Base-by-base conservation (phyloP, 2,888 invertebrate species). In the Salpingus planirostris region DNA sequence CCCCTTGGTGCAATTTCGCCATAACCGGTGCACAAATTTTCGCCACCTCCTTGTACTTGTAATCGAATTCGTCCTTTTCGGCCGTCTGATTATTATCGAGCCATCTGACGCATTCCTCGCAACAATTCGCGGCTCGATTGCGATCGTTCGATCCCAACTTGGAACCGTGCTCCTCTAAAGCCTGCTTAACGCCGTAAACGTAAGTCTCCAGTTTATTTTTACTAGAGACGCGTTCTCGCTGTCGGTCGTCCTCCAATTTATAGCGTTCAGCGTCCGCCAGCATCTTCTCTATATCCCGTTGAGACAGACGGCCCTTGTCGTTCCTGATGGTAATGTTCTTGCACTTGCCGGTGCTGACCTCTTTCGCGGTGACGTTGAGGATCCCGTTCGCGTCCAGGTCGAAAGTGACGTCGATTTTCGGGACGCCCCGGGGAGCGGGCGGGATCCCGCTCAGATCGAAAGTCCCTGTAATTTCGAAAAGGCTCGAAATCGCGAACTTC, bases 211-310 rank as follows among this genome's bases (percentile, higher is more conserved):
- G 66, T 42, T 73, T 70, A 63, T 88, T 88, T 38, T 80, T 74
- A 7, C 81, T 72, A 0, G 72, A 58, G n/a, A 87, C 74, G 23
- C 76, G 68, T 45, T 81, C 75, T 6, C 75, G 66, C 46, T 81
- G 80, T 50, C 73, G 72, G 36, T 79, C 77, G 50, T 85, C 84
- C 50, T 83, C 82, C 21, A 77, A 80, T 34, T 50, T 54, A 62
- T 80, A 86, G 26, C 64, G 67, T 52, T 85, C 84, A 0, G 85
- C 84, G 42, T 86, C 84, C 2, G 71, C 63, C 13, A 86, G 63
- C 85, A 85, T 87, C 38, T 79, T 71, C 41, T 89, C 85, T 40
- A 89, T 88, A 50, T 89, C 88, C 3, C 78, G 76, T 56, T 86
- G 81, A 11, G 84, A 82, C 29, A 89, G 67, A 3, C 88, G 71